Evolutionary conservation across 2,888 invertebrate genomes (phyloP).

Genomic region (Hydropsyche betteni): DNA sequence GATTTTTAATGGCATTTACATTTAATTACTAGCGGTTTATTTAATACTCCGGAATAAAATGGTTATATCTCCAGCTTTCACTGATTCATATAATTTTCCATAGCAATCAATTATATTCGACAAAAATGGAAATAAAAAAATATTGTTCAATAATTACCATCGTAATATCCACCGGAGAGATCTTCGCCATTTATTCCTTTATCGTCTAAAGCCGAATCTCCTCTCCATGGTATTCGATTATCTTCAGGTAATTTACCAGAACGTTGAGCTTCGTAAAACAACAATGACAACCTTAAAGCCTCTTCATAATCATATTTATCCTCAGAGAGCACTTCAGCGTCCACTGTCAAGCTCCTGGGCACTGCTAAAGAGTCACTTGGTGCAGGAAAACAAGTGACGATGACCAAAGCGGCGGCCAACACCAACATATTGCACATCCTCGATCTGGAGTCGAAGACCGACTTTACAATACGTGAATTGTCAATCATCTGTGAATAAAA

Average conservation of each 20-base stretch:
- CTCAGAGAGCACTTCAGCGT: constrained; percentile 7
- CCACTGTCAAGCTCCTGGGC: constrained; percentile 24
- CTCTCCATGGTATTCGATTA: constrained; percentile 65
- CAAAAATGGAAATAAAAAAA: too few relatives aligned
- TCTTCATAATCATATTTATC: constrained; percentile 58
- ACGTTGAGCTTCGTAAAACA: constrained; percentile 68
- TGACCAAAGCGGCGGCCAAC: constrained; percentile 22
- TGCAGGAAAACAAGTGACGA: constrained; percentile 35
- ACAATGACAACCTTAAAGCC: constrained; percentile 62
- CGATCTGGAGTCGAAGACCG: constrained; percentile 6
- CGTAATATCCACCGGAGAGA: constrained; percentile 68
- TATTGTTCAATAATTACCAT: constrained; percentile 58
- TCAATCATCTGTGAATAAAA: not conserved
- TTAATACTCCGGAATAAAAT: too few relatives aligned
- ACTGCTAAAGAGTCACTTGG: constrained; percentile 36
- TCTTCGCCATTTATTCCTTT: constrained; percentile 63
- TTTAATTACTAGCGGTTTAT: too few relatives aligned
- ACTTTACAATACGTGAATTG: not conserved
- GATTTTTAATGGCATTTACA: too few relatives aligned
- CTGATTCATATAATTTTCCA: too few relatives aligned
- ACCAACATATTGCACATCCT: constrained; percentile 22
- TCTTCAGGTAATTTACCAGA: constrained; percentile 63
- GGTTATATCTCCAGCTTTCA: too few relatives aligned
- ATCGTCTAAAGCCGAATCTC: constrained; percentile 65
- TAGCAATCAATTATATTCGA: too few relatives aligned